Percentiles rank a stretch among this genome's conserved stretches.
These are phyloP conservation scores for Cynocephalus volans DNA, from an alignment of 2,113 vertebrate genomes.

Conservation along the genomic window DNA sequence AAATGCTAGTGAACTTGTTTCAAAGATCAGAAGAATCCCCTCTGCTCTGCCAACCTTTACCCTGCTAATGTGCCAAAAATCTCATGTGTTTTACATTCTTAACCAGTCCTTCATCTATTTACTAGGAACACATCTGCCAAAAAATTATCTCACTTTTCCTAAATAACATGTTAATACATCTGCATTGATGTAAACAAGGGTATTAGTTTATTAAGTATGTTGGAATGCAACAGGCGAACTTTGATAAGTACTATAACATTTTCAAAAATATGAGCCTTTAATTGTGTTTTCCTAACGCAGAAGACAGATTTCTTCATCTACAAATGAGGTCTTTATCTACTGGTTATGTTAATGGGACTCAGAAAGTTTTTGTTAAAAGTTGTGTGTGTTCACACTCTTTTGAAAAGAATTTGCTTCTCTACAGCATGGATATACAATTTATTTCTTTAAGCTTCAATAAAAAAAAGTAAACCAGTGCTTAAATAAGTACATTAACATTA, in stretches of 20 bases:
- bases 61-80: not conserved
- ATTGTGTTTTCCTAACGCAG: not conserved
- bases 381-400: not conserved
- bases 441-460: not conserved
- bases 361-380: not conserved
- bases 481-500: not conserved
- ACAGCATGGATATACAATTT: not conserved
- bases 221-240: not conserved
- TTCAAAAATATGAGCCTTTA: not conserved
- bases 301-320: not conserved
- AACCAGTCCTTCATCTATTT: not conserved
- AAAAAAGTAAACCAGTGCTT: not conserved
- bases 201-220: not conserved
- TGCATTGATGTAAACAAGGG: accelerated
- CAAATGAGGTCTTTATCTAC: not conserved
- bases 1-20: not conserved
- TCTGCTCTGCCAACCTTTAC: not conserved
- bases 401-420: not conserved
- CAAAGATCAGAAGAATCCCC: not conserved
- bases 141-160: accelerated
- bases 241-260: not conserved
- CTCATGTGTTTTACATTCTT: not conserved
- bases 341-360: not conserved
- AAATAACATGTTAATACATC: not conserved
- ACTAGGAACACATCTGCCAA: not conserved